phyloP scores from a whole-genome alignment of 2,797 vertebrate species.

The Gobionotothen gibberifrons region DNA sequence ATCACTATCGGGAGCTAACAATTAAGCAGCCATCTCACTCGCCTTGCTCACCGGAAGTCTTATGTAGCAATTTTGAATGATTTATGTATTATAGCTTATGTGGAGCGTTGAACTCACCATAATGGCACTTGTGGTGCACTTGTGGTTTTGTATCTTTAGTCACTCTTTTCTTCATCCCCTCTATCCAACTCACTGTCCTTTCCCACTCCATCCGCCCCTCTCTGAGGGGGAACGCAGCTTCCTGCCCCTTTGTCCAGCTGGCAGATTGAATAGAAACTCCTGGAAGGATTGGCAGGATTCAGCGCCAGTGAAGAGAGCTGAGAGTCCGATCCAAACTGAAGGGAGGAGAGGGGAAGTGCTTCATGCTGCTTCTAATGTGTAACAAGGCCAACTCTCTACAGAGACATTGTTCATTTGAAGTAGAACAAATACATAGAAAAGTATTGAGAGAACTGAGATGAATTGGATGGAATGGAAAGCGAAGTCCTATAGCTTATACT shows the following conservation, averaged over 20 bases:
- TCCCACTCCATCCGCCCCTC: constrained; percentile 36
- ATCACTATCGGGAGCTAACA: too few species aligned
- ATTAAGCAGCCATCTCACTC: too few species aligned
- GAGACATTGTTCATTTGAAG: too few species aligned
- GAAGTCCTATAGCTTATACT: too few species aligned
- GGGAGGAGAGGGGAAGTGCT: constrained; percentile 51
- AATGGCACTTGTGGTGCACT: constrained; percentile 38
- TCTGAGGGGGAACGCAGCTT: constrained; percentile 67
- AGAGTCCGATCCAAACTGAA: constrained; percentile 29
- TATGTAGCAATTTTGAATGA: neutral
- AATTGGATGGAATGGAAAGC: too few species aligned
- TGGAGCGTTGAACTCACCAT: neutral
- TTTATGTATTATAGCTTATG: neutral
- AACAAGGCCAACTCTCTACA: constrained; percentile 28
- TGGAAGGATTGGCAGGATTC: constrained; percentile 69
- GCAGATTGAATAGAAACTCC: constrained; percentile 68
- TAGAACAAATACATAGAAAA: too few species aligned
- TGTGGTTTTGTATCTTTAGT: constrained; percentile 22
- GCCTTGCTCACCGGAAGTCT: too few species aligned
- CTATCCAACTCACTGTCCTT: constrained; percentile 32
- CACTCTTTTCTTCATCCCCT: constrained; percentile 10
- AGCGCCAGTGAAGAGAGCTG: constrained; percentile 48
- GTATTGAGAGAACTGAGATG: too few species aligned
- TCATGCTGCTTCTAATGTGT: constrained; percentile 53
- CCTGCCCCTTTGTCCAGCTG: constrained; percentile 79